Percentiles rank a stretch among this genome's conserved stretches.
These are phyloP conservation scores for Mormyrus iriodes DNA, from an alignment of 2,113 vertebrate genomes.

Conservation along the genomic window DNA sequence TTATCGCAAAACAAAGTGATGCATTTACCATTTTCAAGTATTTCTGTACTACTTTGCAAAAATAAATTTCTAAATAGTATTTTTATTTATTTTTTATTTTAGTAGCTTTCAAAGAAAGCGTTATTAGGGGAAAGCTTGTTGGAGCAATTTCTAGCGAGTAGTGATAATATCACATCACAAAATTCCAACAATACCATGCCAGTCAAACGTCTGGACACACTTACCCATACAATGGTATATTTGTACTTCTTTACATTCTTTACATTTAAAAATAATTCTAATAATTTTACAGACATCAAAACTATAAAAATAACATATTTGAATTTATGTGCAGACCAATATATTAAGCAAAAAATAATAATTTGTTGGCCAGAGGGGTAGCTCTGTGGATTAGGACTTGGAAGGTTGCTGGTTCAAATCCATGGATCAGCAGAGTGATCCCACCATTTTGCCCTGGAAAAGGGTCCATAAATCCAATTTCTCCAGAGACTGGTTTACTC, in stretches of 20 bases:
- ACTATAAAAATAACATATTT: neutral
- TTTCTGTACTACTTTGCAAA: neutral
- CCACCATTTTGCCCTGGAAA: neutral
- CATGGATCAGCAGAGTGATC: neutral
- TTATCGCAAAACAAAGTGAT: neutral
- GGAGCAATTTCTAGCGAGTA: neutral
- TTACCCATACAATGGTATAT: neutral
- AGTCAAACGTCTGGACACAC: neutral
- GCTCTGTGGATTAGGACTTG: neutral
- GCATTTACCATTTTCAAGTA: neutral
- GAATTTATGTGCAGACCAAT: neutral
- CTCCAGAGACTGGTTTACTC: neutral
- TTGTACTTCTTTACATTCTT: neutral
- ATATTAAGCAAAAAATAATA: neutral
- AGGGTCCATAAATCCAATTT: neutral
- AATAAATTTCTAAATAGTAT: neutral
- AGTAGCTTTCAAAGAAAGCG: neutral
- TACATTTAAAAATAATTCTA: neutral
- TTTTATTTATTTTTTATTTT: neutral
- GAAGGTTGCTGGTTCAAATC: neutral
- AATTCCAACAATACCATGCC: neutral
- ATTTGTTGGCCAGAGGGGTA: neutral
- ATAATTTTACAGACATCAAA: too few relatives aligned
- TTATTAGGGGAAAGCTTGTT: neutral
- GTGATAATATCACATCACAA: neutral